Percentiles rank a stretch among this genome's conserved stretches.
phyloP scores from a whole-genome alignment of 2,797 vertebrate species.

The Propithecus perrieri region DNA sequence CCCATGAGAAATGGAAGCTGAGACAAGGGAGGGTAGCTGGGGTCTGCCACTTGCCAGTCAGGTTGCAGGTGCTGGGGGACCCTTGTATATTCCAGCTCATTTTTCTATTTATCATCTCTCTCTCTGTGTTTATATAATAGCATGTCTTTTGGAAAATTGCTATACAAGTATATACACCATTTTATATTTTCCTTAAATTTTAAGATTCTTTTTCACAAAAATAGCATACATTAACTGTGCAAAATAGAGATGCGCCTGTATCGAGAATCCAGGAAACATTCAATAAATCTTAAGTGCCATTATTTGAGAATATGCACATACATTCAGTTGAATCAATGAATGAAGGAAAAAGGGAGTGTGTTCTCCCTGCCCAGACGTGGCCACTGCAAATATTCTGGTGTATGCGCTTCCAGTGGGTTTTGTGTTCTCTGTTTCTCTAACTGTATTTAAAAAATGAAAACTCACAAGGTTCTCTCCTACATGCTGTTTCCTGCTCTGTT shows the following conservation, averaged over 20 bases:
- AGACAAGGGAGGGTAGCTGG: fast-evolving
- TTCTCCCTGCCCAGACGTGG: background rate
- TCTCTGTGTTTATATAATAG: background rate
- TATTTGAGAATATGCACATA: background rate
- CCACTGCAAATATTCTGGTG: background rate
- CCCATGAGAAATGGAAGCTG: background rate
- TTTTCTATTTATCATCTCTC: background rate
- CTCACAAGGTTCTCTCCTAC: background rate
- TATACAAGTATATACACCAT: background rate
- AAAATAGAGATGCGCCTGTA: background rate
- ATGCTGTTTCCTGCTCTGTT: background rate
- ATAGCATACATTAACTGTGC: background rate
- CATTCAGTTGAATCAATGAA: background rate
- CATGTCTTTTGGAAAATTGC: background rate
- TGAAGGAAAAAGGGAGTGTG: background rate
- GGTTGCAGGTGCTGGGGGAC: background rate
- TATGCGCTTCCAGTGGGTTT: fast-evolving
- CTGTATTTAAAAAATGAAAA: background rate
- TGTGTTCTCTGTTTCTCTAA: background rate
- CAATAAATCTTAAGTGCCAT: no score
- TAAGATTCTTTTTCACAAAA: background rate
- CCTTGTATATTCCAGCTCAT: background rate
- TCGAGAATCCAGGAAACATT: background rate
- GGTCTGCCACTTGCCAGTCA: background rate
- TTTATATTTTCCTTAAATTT: background rate